These are phyloP conservation scores for Mellilla xanthometata DNA, from an alignment of 2,888 invertebrate species.

Conservation along the genomic window DNA sequence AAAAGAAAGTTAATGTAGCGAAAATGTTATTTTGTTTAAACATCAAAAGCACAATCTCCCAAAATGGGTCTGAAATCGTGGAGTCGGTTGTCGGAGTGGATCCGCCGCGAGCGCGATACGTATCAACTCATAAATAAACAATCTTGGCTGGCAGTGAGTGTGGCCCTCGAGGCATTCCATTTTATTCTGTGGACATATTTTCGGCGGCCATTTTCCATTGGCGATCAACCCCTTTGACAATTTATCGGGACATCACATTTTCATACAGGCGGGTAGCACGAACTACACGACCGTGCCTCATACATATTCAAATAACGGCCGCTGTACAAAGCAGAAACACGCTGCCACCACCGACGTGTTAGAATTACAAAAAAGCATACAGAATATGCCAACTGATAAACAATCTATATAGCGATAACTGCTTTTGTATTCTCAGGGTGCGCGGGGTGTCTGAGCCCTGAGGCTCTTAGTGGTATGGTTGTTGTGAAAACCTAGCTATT, in stretches of 20 bases:
- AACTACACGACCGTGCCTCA: conserved; percentile 62
- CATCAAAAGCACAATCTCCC: conserved; percentile 29
- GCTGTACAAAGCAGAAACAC: conserved; percentile 73
- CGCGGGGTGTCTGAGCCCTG: conserved; percentile 9
- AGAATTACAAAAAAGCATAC: conserved; percentile 70
- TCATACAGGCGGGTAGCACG: conserved; percentile 71
- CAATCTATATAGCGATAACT: conserved; percentile 50
- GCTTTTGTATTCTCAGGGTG: conserved; percentile 15
- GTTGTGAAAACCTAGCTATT: no score
- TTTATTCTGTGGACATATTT: conserved; percentile 59
- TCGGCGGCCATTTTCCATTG: conserved; percentile 66
- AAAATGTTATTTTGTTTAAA: conserved; percentile 21
- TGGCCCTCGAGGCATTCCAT: conserved; percentile 49
- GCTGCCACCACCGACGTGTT: conserved; percentile 62
- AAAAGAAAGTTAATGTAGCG: conserved; percentile 8
- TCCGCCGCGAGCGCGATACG: conserved; percentile 30
- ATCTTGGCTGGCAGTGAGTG: conserved; percentile 46
- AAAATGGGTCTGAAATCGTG: conserved; percentile 27
- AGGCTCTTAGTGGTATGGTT: conserved; percentile 8
- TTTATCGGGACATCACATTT: conserved; percentile 80
- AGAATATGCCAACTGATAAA: conserved; percentile 56
- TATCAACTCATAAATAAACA: conserved; percentile 50
- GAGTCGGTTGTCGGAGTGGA: conserved; percentile 22
- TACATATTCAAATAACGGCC: conserved; percentile 76
- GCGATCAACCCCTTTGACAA: conserved; percentile 79